Evolutionary conservation across 2,888 invertebrate species (phyloP).

Genomic region (Pocota personata): DNA sequence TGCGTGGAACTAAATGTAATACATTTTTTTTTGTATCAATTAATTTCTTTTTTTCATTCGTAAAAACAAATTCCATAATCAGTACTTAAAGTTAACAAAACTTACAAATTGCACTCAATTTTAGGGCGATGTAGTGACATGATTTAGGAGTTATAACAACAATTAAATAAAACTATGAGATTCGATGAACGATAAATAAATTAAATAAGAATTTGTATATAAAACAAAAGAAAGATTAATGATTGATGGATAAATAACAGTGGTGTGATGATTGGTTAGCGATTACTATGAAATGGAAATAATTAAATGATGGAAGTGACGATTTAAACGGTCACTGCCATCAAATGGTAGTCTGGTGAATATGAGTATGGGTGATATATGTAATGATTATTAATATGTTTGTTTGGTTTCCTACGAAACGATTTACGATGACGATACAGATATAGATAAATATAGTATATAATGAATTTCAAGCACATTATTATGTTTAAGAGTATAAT

Average conservation of each 20-base stretch:
- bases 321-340: slow-evolving; percentile 32
- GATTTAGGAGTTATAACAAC: slow-evolving; percentile 54
- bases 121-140: slow-evolving; percentile 48
- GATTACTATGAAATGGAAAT: slow-evolving; percentile 7
- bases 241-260: slow-evolving; percentile 30
- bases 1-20: slow-evolving; percentile 71
- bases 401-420: slow-evolving; percentile 81
- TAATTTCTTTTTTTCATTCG: slow-evolving; percentile 62
- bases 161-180: slow-evolving; percentile 18
- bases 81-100: slow-evolving; percentile 71
- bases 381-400: slow-evolving; percentile 67
- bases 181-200: slow-evolving; percentile 24
- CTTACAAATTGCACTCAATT: slow-evolving; percentile 73
- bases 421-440: slow-evolving; percentile 82
- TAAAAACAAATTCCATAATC: slow-evolving; percentile 71
- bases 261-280: slow-evolving; percentile 16
- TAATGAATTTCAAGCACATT: slow-evolving; percentile 78
- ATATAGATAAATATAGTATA: slow-evolving; percentile 81
- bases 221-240: slow-evolving; percentile 21
- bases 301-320: background rate
- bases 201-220: background rate
- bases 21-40: slow-evolving; percentile 45
- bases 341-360: slow-evolving; percentile 25
- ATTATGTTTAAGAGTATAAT: slow-evolving; percentile 74
- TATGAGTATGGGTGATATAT: slow-evolving; percentile 49